phyloP scores from a whole-genome alignment of 1,140 invertebrate genomes.

The Tribolium madens region DNA sequence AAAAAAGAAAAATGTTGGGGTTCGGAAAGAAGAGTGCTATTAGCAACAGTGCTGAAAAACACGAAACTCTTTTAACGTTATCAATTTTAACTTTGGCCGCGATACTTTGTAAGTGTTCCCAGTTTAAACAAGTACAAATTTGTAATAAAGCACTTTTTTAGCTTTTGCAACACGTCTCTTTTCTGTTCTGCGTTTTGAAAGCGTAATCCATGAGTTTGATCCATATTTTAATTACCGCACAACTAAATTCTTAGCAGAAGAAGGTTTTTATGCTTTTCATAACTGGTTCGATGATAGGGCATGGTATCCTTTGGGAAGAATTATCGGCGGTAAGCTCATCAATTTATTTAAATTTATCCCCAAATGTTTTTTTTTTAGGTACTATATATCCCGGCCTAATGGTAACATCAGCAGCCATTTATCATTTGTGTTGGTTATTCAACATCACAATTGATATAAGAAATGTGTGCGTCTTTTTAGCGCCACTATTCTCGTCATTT shows the following conservation, averaged over 20 bases:
- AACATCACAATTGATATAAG: conserved; percentile 97
- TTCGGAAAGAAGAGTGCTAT: conserved; percentile 62
- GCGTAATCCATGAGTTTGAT: conserved; percentile 99
- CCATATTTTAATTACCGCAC: conserved; percentile 99
- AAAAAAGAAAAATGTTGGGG: conserved; percentile 45
- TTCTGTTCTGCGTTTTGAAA: conserved; percentile 97
- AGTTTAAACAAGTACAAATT: conserved; percentile 34
- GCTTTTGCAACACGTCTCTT: conserved; percentile 96
- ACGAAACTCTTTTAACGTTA: conserved; percentile 94
- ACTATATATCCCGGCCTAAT: conserved; percentile 98
- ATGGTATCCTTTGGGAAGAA: conserved; percentile 97
- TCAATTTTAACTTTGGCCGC: conserved; percentile 91
- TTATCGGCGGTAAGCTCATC: conserved; percentile 84
- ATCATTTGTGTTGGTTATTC: conserved; percentile 88
- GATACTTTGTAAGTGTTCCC: conserved; percentile 86
- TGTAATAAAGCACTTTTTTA: conserved; percentile 68
- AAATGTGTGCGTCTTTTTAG: conserved; percentile 98
- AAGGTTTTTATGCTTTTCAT: conserved; percentile 98
- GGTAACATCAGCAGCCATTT: conserved; percentile 95
- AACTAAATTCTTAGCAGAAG: conserved; percentile 92
- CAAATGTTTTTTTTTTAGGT: conserved; percentile 68
- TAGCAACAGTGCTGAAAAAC: conserved; percentile 82
- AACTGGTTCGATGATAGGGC: conserved; percentile 99
- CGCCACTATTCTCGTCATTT: conserved; percentile 96
- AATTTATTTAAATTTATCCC: background rate